phyloP scores from a whole-genome alignment of 2,888 invertebrate genomes.

The Euplagia quadripunctaria region DNA sequence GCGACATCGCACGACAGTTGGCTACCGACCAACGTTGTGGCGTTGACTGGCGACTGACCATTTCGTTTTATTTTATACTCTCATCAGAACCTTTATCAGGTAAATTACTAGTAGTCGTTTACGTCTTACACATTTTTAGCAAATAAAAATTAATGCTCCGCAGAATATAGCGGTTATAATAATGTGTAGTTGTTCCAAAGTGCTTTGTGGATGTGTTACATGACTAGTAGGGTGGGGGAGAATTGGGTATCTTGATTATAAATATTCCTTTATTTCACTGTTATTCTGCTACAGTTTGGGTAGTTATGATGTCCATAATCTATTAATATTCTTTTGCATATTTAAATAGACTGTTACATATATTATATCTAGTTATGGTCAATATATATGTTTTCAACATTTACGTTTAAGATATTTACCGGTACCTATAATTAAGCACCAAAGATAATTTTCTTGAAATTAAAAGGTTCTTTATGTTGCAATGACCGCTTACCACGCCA shows the following conservation, averaged over 20 bases:
- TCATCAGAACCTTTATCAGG: slow-evolving; percentile 78
- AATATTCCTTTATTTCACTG: too few species aligned
- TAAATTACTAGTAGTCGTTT: slow-evolving; percentile 60
- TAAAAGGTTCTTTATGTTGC: too few species aligned
- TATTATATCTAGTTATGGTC: too few species aligned
- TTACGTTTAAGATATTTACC: too few species aligned
- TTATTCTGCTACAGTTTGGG: too few species aligned
- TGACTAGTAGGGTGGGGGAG: neutral
- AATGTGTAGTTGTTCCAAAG: neutral
- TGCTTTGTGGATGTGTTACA: neutral
- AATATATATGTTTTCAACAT: too few species aligned
- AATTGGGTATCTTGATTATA: neutral
- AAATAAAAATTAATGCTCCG: neutral
- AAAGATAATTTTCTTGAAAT: too few species aligned
- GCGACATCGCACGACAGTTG: slow-evolving; percentile 68
- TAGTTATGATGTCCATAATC: too few species aligned
- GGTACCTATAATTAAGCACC: too few species aligned
- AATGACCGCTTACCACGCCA: neutral
- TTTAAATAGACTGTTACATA: too few species aligned
- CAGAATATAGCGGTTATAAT: neutral
- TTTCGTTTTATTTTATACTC: slow-evolving; percentile 83
- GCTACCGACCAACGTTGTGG: slow-evolving; percentile 80
- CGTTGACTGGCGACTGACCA: slow-evolving; percentile 70
- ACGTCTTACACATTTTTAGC: neutral
- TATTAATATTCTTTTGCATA: too few species aligned